Conservation (phyloP, 2,797 vertebrate species). For the Squalus acanthias region DNA sequence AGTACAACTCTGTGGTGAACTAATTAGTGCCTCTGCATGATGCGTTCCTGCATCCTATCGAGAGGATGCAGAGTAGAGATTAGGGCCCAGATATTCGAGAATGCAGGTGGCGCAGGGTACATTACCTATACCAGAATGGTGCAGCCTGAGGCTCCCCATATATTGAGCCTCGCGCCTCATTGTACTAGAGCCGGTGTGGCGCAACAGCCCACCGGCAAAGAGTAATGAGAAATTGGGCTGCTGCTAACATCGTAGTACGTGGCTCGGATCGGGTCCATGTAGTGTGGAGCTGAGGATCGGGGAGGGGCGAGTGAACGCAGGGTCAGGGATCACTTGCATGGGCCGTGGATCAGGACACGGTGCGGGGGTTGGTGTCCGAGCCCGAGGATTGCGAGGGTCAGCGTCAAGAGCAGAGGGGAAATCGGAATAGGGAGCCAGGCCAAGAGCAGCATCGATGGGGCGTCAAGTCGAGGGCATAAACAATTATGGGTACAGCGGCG, state of each 20-base stretch:
- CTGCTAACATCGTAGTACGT: background rate
- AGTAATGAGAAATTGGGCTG: background rate
- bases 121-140: background rate
- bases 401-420: background rate
- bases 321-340: too few species aligned
- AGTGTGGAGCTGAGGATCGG: background rate
- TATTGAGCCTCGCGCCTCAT: background rate
- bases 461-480: background rate
- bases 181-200: background rate
- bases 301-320: too few species aligned
- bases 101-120: background rate
- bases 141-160: background rate
- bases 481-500: background rate
- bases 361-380: background rate
- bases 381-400: background rate
- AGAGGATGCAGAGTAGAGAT: background rate
- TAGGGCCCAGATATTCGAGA: background rate
- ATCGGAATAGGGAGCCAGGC: background rate
- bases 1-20: background rate
- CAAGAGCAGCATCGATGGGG: background rate
- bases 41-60: background rate
- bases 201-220: background rate
- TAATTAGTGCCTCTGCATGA: background rate
- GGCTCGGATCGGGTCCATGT: background rate
- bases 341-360: too few species aligned